Evolutionary conservation across 2,113 vertebrate genomes (phyloP).

Genomic region (Nansenia antarctica): DNA sequence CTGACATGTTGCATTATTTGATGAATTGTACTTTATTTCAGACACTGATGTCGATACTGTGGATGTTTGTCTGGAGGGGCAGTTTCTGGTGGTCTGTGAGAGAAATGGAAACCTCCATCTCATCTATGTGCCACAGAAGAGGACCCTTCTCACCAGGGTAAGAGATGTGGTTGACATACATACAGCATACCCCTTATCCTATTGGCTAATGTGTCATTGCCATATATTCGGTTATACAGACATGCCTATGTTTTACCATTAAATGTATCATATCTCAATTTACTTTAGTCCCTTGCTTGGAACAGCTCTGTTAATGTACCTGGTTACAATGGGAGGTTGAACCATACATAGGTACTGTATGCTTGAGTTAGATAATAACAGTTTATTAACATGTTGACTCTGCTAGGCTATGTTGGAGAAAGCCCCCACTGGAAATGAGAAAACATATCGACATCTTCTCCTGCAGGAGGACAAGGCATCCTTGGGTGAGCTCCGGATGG

Average conservation of each 20-base stretch:
- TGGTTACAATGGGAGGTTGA: too few species aligned
- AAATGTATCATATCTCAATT: too few species aligned
- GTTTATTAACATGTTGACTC: too few species aligned
- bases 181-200: not conserved
- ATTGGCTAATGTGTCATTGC: not conserved
- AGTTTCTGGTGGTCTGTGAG: conserved; percentile 91
- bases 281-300: too few species aligned
- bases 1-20: not conserved
- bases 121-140: conserved; percentile 86
- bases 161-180: not conserved
- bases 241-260: too few species aligned
- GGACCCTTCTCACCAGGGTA: conserved; percentile 88
- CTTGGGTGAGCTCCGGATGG: conserved; percentile 70
- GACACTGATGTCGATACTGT: conserved; percentile 88
- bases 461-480: conserved; percentile 77
- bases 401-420: conserved; percentile 38
- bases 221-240: not conserved
- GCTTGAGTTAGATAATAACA: too few species aligned
- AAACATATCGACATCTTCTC: conserved; percentile 81
- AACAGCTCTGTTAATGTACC: too few species aligned
- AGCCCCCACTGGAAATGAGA: conserved; percentile 58
- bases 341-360: too few species aligned
- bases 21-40: conserved; percentile 53
- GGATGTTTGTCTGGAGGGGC: conserved; percentile 83
- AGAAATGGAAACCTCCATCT: conserved; percentile 91